These are phyloP conservation scores for Forficula auricularia DNA, from an alignment of 1,140 invertebrate genomes.

Conservation along the genomic window DNA sequence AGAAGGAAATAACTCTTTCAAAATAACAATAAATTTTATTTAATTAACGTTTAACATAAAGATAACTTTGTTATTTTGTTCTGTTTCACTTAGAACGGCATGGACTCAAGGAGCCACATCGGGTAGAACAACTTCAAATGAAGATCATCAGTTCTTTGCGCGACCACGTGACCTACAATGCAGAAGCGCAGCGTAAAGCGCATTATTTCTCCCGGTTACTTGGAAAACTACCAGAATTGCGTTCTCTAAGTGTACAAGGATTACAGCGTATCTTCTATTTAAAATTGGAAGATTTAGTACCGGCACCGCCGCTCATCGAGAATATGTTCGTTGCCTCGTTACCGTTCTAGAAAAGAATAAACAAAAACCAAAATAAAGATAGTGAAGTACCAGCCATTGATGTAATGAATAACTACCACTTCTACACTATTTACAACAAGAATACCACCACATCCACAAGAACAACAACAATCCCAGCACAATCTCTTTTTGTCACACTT, in stretches of 20 bases:
- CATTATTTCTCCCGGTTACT: conserved; percentile 84
- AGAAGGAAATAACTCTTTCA: too few relatives aligned
- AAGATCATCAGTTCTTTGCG: conserved; percentile 83
- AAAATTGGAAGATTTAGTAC: conserved; percentile 80
- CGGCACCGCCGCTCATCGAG: conserved; percentile 79
- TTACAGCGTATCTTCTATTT: conserved; percentile 86
- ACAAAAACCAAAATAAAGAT: too few relatives aligned
- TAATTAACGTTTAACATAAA: too few relatives aligned
- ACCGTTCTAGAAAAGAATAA: conserved; percentile 50
- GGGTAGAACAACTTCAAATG: conserved; percentile 86
- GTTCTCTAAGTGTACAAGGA: conserved; percentile 79
- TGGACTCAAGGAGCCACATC: conserved; percentile 74
- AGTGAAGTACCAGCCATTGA: too few relatives aligned
- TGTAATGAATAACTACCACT: too few relatives aligned
- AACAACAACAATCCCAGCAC: too few relatives aligned
- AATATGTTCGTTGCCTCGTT: conserved; percentile 87
- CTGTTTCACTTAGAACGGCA: conserved; percentile 59
- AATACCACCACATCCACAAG: too few relatives aligned
- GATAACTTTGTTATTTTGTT: conserved; percentile 3
- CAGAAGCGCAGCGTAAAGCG: conserved; percentile 66
- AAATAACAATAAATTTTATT: too few relatives aligned
- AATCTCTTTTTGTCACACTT: too few relatives aligned
- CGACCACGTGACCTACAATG: conserved; percentile 87
- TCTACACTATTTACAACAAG: too few relatives aligned
- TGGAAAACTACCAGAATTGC: conserved; percentile 75